These are phyloP conservation scores for Tineola bisselliella DNA, from an alignment of 2,888 invertebrate genomes.

Conservation along the genomic window DNA sequence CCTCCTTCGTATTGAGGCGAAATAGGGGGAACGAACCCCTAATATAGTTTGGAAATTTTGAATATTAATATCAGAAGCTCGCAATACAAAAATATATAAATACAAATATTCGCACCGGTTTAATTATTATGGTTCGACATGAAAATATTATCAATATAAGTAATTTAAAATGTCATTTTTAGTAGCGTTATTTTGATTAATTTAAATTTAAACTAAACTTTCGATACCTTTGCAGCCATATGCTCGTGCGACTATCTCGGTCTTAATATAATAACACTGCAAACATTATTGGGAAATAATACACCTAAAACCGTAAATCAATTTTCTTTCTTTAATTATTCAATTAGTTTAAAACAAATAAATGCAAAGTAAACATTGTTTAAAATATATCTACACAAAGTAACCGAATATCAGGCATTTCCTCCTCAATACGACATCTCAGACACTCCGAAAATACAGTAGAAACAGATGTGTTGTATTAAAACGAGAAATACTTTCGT, in stretches of 20 bases:
- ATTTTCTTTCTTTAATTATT: too few relatives aligned
- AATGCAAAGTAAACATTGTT: constrained; percentile 2
- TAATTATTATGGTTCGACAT: too few relatives aligned
- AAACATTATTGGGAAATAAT: too few relatives aligned
- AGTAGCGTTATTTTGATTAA: too few relatives aligned
- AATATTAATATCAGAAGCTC: background rate
- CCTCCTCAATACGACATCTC: constrained; percentile 31
- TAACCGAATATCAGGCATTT: constrained; percentile 33
- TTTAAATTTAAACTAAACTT: too few relatives aligned
- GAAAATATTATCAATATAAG: too few relatives aligned
- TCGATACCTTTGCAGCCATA: too few relatives aligned
- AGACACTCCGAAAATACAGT: constrained; percentile 39
- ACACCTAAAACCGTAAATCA: too few relatives aligned
- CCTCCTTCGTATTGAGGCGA: background rate
- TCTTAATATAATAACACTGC: too few relatives aligned
- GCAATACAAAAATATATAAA: constrained; percentile 18
- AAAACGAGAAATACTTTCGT: constrained; percentile 25
- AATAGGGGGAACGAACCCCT: background rate
- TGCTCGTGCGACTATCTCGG: too few relatives aligned
- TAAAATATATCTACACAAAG: constrained; percentile 16
- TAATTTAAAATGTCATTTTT: too few relatives aligned
- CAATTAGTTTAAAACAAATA: background rate
- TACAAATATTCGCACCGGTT: constrained; percentile 19
- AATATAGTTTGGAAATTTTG: constrained; percentile 13
- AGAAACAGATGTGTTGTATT: constrained; percentile 43